Conservation (phyloP, 2,797 vertebrate species). For the Channallabes apus region DNA sequence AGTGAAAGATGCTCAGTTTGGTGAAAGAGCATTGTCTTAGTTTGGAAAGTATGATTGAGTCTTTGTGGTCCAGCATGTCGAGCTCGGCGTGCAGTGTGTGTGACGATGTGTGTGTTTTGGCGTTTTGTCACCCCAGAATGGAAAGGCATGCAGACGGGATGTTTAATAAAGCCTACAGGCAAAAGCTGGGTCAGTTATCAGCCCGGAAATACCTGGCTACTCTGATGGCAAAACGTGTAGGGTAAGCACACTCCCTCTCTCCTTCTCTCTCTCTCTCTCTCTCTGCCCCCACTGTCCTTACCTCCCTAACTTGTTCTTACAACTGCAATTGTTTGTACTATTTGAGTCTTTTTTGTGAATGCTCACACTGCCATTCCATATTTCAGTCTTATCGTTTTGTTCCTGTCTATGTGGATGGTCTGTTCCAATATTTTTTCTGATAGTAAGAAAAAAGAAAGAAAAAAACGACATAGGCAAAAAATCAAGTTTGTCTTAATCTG, state of each 20-base stretch:
- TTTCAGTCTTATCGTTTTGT: slow-evolving; percentile 2
- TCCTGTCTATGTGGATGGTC: background rate
- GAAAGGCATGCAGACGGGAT: slow-evolving; percentile 90
- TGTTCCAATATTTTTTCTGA: no score
- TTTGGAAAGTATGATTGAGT: background rate
- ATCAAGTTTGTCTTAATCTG: background rate
- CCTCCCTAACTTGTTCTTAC: background rate
- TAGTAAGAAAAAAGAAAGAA: background rate
- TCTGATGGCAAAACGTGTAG: slow-evolving; percentile 89
- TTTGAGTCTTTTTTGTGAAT: background rate
- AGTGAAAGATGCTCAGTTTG: background rate
- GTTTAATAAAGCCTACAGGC: slow-evolving; percentile 95
- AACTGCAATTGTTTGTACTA: background rate
- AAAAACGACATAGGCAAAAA: background rate
- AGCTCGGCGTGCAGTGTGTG: background rate
- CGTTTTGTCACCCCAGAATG: slow-evolving; percentile 73
- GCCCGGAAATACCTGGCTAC: slow-evolving; percentile 92
- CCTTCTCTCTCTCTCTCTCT: slow-evolving; percentile 25
- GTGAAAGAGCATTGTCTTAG: background rate
- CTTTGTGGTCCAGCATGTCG: background rate
- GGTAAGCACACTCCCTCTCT: slow-evolving; percentile 78
- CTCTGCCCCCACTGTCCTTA: background rate
- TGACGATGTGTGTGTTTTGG: slow-evolving; percentile 59
- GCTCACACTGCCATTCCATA: background rate
- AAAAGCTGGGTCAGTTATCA: slow-evolving; percentile 89